Evolutionary conservation across 1,140 invertebrate genomes (phyloP).

Genomic region (Eubasilissa regina): DNA sequence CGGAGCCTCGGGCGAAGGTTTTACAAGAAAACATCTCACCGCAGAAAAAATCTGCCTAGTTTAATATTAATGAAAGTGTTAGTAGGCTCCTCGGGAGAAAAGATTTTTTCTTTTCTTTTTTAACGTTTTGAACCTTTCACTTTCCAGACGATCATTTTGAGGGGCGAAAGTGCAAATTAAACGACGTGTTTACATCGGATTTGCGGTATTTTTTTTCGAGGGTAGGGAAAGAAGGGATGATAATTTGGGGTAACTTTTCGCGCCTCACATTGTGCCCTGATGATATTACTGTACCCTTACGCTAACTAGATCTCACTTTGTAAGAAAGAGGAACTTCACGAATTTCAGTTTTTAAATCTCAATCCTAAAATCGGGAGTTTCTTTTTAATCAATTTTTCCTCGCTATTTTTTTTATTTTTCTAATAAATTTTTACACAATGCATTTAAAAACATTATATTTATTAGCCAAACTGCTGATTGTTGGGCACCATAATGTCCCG

Average conservation of each 20-base stretch:
- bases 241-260: constrained; percentile 57
- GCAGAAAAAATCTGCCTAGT: constrained; percentile 49
- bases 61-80: constrained; percentile 60
- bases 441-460: too few relatives aligned
- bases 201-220: constrained; percentile 54
- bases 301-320: constrained; percentile 26
- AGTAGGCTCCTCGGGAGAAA: constrained; percentile 45
- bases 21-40: constrained; percentile 18
- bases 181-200: constrained; percentile 61
- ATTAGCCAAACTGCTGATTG: too few relatives aligned
- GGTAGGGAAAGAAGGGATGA: constrained; percentile 29
- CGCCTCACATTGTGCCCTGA: constrained; percentile 42
- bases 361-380: not conserved
- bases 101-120: constrained; percentile 43
- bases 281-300: constrained; percentile 28
- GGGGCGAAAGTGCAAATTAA: constrained; percentile 61
- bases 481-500: too few relatives aligned
- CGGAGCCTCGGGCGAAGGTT: not conserved
- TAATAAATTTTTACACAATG: not conserved
- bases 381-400: not conserved
- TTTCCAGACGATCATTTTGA: constrained; percentile 55
- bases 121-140: constrained; percentile 47
- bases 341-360: not conserved
- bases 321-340: not conserved
- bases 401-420: not conserved